Evolutionary conservation across 2,888 invertebrate genomes (phyloP), one percentile per base, ranked within the genome.

Genomic region (Ischnus inquisitorius): DNA sequence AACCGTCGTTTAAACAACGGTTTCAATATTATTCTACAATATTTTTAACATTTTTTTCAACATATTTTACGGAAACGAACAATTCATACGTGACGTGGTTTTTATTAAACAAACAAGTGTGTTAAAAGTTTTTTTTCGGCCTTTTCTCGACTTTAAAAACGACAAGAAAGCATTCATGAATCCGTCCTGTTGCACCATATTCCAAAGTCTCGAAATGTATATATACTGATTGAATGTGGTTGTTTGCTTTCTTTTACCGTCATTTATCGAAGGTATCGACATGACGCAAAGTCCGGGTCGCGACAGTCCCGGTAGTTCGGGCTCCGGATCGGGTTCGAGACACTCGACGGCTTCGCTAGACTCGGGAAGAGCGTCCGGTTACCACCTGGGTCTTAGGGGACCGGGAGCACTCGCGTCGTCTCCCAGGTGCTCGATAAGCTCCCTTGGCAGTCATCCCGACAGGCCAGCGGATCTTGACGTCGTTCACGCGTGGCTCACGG

Each of bases 401-500:
- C 94, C 94, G 60, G 91, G 95, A 91, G 95, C 96, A 94, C 95
- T 95, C 78, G 93, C 94, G 41, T 94, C 94, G 86, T 95, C 95
- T 86, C 94, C 97, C 90, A 94, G 97, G 93, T 96, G 96, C 93
- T 96, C 96, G 86, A 96, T 97, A 90, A 97, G 97, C 92, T 93
- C 93, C 12, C 90, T 93, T 51, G 93, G 93, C 67, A 93, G 93
- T 82, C 93, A 93, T 88, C 93, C 93, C 51, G 93, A 93, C 86
- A 88, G 92, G 86, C 93, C 93, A 19, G 90, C 91, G 22, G 99
- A 99, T 94, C 96, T 97, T 90, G 99, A 99, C 93, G 97, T 99
- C 87, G 96, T 99, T 90, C 97, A 97, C 94, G 97, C 97, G 84
- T 99, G 99, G 98, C 95, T 99, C 92, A 96, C 97, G 82, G 98